Percentiles rank a stretch among this genome's conserved stretches.
These are phyloP conservation scores for Thereva nobilitata DNA, from an alignment of 2,888 invertebrate species.

Conservation along the genomic window DNA sequence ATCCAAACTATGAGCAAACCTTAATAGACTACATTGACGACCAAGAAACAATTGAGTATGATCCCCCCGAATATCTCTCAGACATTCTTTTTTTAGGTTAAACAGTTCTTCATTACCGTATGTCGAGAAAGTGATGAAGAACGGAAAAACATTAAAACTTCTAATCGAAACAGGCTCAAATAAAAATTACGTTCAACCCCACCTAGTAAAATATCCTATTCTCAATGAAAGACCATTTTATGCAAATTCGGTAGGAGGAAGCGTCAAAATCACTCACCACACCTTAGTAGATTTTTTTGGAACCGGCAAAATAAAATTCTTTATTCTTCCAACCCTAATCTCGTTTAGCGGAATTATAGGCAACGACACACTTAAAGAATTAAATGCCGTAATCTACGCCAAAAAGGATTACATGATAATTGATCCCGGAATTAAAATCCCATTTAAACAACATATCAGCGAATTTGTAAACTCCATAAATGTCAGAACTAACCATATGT, in stretches of 20 bases:
- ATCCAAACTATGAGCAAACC: conserved; percentile 2
- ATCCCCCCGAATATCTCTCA: conserved; percentile 7
- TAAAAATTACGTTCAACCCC: conserved; percentile 41
- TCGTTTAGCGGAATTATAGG: conserved; percentile 37
- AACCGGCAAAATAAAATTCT: conserved; percentile 34
- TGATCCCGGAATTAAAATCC: conserved; percentile 10
- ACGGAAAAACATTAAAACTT: conserved; percentile 41
- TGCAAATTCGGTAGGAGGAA: conserved; percentile 40
- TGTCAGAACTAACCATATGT: conserved; percentile 21
- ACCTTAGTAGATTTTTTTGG: conserved; percentile 31
- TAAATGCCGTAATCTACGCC: too few relatives aligned
- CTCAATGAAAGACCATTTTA: conserved; percentile 38
- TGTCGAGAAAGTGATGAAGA: conserved; percentile 40
- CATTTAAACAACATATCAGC: conserved; percentile 18
- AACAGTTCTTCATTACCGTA: conserved; percentile 43
- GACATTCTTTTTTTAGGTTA: conserved; percentile 44
- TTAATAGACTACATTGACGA: conserved; percentile 4
- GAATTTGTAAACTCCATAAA: conserved; percentile 25
- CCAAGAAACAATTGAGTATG: background rate
- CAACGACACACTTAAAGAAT: conserved; percentile 33
- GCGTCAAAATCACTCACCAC: conserved; percentile 38
- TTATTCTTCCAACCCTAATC: conserved; percentile 30
- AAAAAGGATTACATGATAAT: conserved; percentile 35
- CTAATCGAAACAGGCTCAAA: conserved; percentile 43
- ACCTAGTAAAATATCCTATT: conserved; percentile 30